Evolutionary conservation across 2,797 vertebrate genomes (phyloP).

Genomic region (Spinus pinus): DNA sequence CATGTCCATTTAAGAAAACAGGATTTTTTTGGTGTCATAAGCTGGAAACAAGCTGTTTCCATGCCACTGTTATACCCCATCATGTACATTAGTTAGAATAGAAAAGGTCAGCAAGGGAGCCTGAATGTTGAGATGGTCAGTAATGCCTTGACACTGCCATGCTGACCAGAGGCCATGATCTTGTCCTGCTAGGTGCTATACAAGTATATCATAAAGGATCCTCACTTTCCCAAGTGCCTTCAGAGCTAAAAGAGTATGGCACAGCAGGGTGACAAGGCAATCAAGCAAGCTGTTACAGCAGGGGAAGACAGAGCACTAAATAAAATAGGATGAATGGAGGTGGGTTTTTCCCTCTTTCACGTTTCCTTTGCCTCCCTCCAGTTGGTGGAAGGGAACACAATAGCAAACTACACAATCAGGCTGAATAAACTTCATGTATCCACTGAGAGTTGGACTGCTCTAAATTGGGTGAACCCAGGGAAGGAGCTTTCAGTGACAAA

Average conservation of each 20-base stretch:
- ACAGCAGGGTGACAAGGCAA: constrained; percentile 9
- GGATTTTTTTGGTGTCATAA: background rate
- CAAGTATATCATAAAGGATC: background rate
- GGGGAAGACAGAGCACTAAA: constrained; percentile 3
- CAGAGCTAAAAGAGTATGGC: background rate
- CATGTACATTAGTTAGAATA: background rate
- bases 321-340: background rate
- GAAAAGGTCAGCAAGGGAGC: background rate
- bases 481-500: background rate
- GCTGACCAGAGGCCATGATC: background rate
- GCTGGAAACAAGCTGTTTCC: background rate
- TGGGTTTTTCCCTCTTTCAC: background rate
- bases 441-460: background rate
- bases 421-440: background rate
- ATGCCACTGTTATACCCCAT: background rate
- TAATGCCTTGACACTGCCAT: background rate
- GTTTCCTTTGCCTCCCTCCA: fast-evolving
- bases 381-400: background rate
- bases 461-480: background rate
- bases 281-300: constrained; percentile 6
- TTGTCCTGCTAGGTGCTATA: background rate
- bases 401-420: background rate
- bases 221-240: background rate
- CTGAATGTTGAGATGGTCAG: background rate
- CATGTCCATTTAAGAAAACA: background rate